These are phyloP conservation scores for Psix sp. DNA, from an alignment of 1,140 invertebrate species.

Conservation along the genomic window DNA sequence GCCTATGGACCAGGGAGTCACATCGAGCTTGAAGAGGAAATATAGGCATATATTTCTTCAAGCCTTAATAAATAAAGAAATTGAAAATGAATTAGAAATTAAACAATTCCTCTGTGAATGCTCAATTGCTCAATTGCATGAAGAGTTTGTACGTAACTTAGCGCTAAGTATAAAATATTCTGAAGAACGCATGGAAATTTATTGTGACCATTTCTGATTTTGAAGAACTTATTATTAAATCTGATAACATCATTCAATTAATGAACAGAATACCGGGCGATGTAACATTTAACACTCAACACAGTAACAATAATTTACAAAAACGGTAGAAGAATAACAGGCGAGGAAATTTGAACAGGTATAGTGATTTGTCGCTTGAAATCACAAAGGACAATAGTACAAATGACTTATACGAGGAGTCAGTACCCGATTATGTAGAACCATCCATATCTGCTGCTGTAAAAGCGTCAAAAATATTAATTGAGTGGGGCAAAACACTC, in stretches of 20 bases:
- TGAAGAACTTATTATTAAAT: not conserved
- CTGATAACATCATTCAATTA: not conserved
- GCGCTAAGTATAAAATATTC: not conserved
- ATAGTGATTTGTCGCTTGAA: no score
- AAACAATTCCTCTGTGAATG: not conserved
- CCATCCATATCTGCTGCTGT: no score
- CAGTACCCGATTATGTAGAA: no score
- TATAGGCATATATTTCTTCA: slow-evolving; percentile 17
- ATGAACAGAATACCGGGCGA: no score
- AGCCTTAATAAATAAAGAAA: not conserved
- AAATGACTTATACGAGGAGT: no score
- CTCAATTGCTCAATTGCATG: not conserved
- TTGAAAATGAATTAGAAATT: not conserved
- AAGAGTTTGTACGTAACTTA: not conserved
- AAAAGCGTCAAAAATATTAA: no score
- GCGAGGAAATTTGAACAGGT: no score
- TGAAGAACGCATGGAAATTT: slow-evolving; percentile 2
- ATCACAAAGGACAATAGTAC: no score
- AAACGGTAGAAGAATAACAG: no score
- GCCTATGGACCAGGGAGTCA: slow-evolving; percentile 76
- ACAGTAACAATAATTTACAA: no score
- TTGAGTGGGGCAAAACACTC: no score
- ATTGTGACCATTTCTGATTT: not conserved
- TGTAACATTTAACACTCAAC: no score
- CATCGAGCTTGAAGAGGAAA: slow-evolving; percentile 52